Percentiles rank a stretch among this genome's conserved stretches.
These are phyloP conservation scores for Syngnathus floridae DNA, from an alignment of 2,113 vertebrate species.

Conservation along the genomic window DNA sequence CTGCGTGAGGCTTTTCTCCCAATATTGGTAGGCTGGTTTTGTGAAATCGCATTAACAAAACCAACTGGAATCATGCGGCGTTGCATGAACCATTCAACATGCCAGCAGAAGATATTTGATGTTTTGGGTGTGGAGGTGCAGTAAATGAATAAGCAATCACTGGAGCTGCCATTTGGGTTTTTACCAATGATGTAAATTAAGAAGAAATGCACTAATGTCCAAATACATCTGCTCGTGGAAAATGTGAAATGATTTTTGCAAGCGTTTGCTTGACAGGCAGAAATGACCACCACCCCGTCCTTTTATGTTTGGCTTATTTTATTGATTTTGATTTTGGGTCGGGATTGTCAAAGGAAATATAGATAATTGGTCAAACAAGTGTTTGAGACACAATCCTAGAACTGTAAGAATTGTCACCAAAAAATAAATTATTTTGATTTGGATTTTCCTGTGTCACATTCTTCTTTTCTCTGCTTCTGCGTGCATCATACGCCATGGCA, in stretches of 20 bases:
- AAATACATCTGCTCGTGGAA: conserved; percentile 61
- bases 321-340: conserved; percentile 53
- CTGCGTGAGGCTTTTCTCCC: conserved; percentile 49
- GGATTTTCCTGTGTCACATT: conserved; percentile 53
- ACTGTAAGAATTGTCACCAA: conserved; percentile 75
- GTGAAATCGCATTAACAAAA: conserved; percentile 70
- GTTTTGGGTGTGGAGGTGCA: conserved; percentile 67
- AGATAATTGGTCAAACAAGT: conserved; percentile 67
- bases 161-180: conserved; percentile 57
- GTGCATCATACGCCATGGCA: background rate
- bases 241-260: conserved; percentile 74
- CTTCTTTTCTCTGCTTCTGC: background rate
- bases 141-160: conserved; percentile 70
- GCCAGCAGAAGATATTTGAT: conserved; percentile 67
- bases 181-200: conserved; percentile 67
- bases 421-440: conserved; percentile 82
- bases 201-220: conserved; percentile 75
- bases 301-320: conserved; percentile 61
- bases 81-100: conserved; percentile 57
- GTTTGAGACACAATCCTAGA: conserved; percentile 76
- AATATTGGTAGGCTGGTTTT: conserved; percentile 69
- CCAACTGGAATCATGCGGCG: conserved; percentile 58
- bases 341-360: conserved; percentile 67
- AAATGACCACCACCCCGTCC: conserved; percentile 34
- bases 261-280: conserved; percentile 66